Evolutionary conservation across 2,888 invertebrate species (phyloP).

Genomic region (Parascotia fuliginaria): DNA sequence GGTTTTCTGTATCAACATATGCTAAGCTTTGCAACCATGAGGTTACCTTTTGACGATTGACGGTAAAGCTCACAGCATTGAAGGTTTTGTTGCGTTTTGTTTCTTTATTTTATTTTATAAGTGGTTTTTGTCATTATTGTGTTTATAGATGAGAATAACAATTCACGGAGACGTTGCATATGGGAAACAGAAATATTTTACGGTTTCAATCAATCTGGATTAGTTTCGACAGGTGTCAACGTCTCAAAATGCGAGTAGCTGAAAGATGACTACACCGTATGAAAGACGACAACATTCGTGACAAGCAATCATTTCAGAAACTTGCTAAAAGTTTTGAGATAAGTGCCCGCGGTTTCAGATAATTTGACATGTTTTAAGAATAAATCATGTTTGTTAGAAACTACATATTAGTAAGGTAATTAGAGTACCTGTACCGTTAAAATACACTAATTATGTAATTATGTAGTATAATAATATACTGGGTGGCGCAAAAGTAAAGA

Average conservation of each 20-base stretch:
- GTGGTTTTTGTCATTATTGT: not conserved
- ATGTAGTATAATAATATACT: too few relatives aligned
- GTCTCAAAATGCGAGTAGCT: slow-evolving; percentile 34
- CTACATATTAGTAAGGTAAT: too few relatives aligned
- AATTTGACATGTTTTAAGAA: slow-evolving; percentile 52
- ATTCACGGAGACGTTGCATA: not conserved
- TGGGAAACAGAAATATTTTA: slow-evolving; percentile 25
- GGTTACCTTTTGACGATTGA: too few relatives aligned
- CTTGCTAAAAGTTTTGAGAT: slow-evolving; percentile 60
- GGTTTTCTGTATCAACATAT: too few relatives aligned
- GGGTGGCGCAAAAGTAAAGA: too few relatives aligned
- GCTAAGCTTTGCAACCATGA: too few relatives aligned
- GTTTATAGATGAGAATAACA: not conserved
- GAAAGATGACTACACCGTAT: slow-evolving; percentile 22
- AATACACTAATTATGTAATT: too few relatives aligned
- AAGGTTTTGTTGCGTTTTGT: not conserved
- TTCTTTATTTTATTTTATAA: not conserved
- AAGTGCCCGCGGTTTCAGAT: slow-evolving; percentile 30
- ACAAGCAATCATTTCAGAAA: slow-evolving; percentile 73
- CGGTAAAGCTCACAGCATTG: not conserved
- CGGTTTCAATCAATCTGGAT: slow-evolving; percentile 65
- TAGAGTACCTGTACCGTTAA: too few relatives aligned
- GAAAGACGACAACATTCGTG: slow-evolving; percentile 52
- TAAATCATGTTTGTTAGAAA: slow-evolving; percentile 32
- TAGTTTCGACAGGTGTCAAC: slow-evolving; percentile 70